Base-by-base conservation (phyloP, 2,888 invertebrate species). In the Aethes cnicana region DNA sequence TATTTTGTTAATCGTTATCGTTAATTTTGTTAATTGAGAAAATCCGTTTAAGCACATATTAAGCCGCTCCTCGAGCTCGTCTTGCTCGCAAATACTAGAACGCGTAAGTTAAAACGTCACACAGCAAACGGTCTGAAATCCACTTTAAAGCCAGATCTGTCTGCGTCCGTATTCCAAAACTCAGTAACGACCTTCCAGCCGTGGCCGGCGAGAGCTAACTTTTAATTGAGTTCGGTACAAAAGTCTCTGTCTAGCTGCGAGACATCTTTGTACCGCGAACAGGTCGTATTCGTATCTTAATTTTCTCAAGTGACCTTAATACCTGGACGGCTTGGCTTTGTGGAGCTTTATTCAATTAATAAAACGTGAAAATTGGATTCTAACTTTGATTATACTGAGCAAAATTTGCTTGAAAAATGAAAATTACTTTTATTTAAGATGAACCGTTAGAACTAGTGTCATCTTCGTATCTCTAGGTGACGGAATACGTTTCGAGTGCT, bases 211-310 rank as follows among this genome's bases (percentile, higher is more conserved):
- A 67, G 66, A 63, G 55, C 63, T 66, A 77, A 79, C 69, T 80
- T 80, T 78, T 79, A 79, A 80, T 79, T 78, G 75, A 79, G 77
- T 81, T 78, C 64, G 55, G 69, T 81, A 82, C 84, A 81, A 84
- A 80, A 77, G 78, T 71, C 72, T 16, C 32, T 11, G 52, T 52
- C 39, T 46, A 32, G 52, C 52, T 20, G n/a, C 11, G 43, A 39
- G 52, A 52, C 52, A 52, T 52, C 52, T 46, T 39, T 52, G 44
- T 52, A 52, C 50, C 44, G 26, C 39, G 37, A 46, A 46, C 39
- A 18, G 30, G 14, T 33, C 23, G 23, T 37, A 20, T 25, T 33
- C 23, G 23, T 37, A 20, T 25, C 52, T 52, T 39, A 21, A 46
- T 52, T 26, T 33, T 6, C 25, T 46, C n/a, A 18, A 14, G 32